Evolutionary conservation across 2,888 invertebrate species (phyloP).

Genomic region (Hirtodrosophila cameraria): DNA sequence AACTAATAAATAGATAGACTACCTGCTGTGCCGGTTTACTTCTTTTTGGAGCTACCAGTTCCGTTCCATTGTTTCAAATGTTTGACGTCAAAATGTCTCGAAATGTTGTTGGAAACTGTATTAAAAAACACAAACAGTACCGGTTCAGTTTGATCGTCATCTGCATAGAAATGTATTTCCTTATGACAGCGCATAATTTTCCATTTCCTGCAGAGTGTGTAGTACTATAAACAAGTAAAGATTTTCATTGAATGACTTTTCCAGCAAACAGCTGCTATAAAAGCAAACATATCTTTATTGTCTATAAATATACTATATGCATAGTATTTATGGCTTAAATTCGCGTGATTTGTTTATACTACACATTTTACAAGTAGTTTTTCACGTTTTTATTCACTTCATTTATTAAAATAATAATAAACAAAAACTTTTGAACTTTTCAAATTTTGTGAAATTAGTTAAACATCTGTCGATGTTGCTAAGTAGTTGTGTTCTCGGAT

Average conservation of each 20-base stretch:
- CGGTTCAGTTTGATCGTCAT: conserved; percentile 33
- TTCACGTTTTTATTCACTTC: conserved; percentile 29
- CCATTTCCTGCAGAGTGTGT: conserved; percentile 33
- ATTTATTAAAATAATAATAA: conserved; percentile 21
- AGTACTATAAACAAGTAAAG: conserved; percentile 15
- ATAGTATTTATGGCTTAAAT: conserved; percentile 1
- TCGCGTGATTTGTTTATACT: conserved; percentile 18
- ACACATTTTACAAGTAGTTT: conserved; percentile 20
- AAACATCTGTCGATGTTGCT: too few relatives aligned
- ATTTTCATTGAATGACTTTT: conserved; percentile 10
- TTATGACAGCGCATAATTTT: conserved; percentile 29
- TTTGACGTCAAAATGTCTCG: conserved; percentile 60
- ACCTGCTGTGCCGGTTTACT: conserved; percentile 78
- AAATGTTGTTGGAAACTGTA: conserved; percentile 18
- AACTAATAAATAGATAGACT: conserved; percentile 28
- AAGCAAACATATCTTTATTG: conserved; percentile 16
- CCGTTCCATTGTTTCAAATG: conserved; percentile 46
- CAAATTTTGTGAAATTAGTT: background rate
- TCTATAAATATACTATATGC: too few relatives aligned
- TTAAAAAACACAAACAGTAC: conserved; percentile 12
- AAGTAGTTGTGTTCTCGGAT: too few relatives aligned
- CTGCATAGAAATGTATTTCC: conserved; percentile 40
- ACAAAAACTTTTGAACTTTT: background rate
- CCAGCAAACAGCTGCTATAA: conserved; percentile 22
- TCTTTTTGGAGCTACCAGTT: conserved; percentile 63